Evolutionary conservation across 1,140 invertebrate genomes (phyloP).

Genomic region (Drosophila serrata): DNA sequence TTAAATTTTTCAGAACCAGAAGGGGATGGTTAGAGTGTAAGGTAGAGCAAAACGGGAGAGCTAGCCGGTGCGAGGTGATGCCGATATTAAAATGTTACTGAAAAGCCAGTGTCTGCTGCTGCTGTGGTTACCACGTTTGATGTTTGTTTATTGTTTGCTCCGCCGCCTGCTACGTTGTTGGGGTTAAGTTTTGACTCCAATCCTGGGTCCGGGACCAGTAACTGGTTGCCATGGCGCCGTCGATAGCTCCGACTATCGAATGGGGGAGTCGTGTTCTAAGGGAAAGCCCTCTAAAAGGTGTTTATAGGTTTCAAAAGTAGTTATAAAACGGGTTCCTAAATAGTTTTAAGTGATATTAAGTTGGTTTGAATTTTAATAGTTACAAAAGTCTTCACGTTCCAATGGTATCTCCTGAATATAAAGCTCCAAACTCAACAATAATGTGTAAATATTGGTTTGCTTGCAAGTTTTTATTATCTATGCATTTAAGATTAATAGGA

Average conservation of each 20-base stretch:
- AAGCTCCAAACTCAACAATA: background rate
- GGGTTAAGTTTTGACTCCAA: constrained; percentile 2
- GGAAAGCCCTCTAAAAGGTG: background rate
- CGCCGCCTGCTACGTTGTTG: constrained; percentile 43
- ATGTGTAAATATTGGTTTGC: background rate
- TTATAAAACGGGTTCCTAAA: background rate
- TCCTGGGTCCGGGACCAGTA: constrained; percentile 4
- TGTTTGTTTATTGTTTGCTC: constrained; percentile 68
- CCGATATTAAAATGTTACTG: constrained; percentile 58
- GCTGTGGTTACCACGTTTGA: constrained; percentile 66
- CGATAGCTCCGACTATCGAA: constrained; percentile 36
- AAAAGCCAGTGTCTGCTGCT: constrained; percentile 72
- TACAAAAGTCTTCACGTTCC: background rate
- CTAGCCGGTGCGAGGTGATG: constrained; percentile 59
- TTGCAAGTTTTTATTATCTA: background rate
- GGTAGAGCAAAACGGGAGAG: background rate
- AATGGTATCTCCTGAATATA: background rate
- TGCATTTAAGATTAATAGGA: background rate
- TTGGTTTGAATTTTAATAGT: background rate
- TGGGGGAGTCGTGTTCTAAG: background rate
- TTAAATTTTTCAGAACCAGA: constrained; percentile 7
- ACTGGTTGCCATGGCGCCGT: constrained; percentile 30
- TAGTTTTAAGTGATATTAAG: background rate
- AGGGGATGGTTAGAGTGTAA: constrained; percentile 35
- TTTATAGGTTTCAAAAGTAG: background rate